Conservation (phyloP, 2,797 vertebrate genomes). For the Coregonus suidteri region DNA sequence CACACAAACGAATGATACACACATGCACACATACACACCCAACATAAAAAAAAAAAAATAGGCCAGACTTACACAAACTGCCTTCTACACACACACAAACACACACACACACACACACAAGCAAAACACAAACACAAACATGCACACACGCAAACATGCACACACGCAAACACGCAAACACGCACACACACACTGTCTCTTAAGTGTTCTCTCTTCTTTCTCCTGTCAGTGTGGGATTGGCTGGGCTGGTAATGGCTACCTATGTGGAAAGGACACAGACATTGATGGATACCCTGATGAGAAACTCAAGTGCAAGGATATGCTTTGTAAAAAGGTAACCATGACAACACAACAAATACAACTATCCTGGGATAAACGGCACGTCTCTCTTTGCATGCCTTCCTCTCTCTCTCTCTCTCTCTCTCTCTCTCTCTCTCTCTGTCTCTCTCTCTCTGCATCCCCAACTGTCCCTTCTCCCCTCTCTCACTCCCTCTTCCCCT, state of each 20-base stretch:
- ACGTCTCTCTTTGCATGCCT: too few species aligned
- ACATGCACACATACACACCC: neutral
- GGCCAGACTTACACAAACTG: neutral
- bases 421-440: too few species aligned
- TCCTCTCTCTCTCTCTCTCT: too few species aligned
- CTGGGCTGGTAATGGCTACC: conserved; percentile 96
- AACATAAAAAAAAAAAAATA: too few species aligned
- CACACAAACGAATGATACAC: neutral
- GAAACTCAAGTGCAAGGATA: conserved; percentile 87
- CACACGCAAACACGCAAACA: conserved; percentile 5
- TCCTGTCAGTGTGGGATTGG: conserved; percentile 89
- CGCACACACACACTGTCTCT: conserved; percentile 15
- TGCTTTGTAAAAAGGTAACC: conserved; percentile 88
- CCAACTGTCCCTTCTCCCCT: too few species aligned
- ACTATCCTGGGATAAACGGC: neutral
- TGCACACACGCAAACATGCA: neutral
- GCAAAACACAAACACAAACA: neutral
- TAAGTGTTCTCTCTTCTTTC: conserved; percentile 40
- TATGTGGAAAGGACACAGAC: conserved; percentile 95
- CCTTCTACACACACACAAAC: neutral
- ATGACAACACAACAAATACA: neutral
- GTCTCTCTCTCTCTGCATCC: neutral
- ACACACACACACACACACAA: neutral
- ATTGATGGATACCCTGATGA: conserved; percentile 98
- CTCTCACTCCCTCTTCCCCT: too few species aligned